Evolutionary conservation across 2,888 invertebrate genomes (phyloP), one percentile per base, ranked within the genome.

Genomic region (Oligia latruncula): DNA sequence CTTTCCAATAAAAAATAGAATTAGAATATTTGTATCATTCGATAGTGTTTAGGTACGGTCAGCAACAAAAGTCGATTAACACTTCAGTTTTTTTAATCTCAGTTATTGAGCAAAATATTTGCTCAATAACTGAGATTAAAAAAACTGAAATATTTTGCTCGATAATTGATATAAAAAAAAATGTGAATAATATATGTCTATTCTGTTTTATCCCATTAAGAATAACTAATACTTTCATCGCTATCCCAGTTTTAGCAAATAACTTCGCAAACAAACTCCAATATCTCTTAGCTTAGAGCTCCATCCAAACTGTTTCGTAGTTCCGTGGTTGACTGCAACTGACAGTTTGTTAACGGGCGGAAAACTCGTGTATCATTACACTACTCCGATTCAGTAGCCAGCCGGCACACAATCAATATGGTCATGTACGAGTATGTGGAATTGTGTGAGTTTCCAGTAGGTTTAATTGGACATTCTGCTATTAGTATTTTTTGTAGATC

Each of bases 341-440:
- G 85, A 87, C 85, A 87, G 76, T 77, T 66, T 20, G 35, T 52
- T 84, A 87, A 84, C 74, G 49, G 85, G 29, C 49, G 76, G 76
- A 81, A 87, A 77, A 77, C 74, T 85, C 76, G 71, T 66, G 68
- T 87, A 80, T 85, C 85, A 77, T 87, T 85, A 80, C 83, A 78
- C 67, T 74, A 71, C 71, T 80, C 70, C 58, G 40, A 71, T 85
- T 67, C 76, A 76, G 71, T 72, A 66, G 52, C 70, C 68, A 58
- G 46, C 76, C 64, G 66, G 71, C 62, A 66, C 75, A 67, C 74
- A 87, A 77, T 87, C 72, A 68, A 87, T 80, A 85, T n/a, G 70
- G 72, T 65, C 23, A 23, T 58, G 60, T 75, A 46, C 46, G 11
- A 46, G 46, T 46, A 35, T 72, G 9, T 58, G 43, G 55, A 67